Evolutionary conservation across 2,888 invertebrate species (phyloP).

Genomic region (Drosophila colorata): DNA sequence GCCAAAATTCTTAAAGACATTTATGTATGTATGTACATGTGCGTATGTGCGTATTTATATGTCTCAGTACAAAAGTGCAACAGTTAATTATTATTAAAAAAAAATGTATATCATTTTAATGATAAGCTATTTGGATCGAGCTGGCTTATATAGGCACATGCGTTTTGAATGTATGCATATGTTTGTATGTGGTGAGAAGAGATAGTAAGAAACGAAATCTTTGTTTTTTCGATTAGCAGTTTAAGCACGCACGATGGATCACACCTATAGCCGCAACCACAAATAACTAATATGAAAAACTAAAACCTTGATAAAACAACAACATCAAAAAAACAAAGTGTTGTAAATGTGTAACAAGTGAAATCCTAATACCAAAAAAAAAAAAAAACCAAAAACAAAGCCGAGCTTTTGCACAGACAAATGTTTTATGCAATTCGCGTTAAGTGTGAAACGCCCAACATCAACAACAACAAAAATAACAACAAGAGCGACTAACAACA

Average conservation of each 20-base stretch:
- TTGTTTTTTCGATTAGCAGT: constrained; percentile 35
- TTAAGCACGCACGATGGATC: constrained; percentile 13
- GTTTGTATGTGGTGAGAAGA: constrained; percentile 6
- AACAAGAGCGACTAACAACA: background rate
- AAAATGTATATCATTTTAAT: background rate
- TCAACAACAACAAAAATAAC: constrained; percentile 16
- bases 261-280: background rate
- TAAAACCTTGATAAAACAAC: constrained; percentile 1
- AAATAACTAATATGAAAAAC: constrained; percentile 4
- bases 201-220: constrained; percentile 6
- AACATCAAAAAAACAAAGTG: background rate
- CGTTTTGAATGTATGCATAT: background rate
- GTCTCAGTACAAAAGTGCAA: constrained; percentile 5
- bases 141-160: too few relatives aligned
- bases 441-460: constrained; percentile 29
- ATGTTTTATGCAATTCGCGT: constrained; percentile 26
- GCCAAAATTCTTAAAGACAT: background rate
- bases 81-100: constrained; percentile 2
- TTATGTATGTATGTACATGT: background rate
- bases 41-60: background rate
- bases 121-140: background rate
- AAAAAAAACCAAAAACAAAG: constrained; percentile 1
- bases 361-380: background rate
- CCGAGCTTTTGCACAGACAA: constrained; percentile 3
- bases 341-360: constrained; percentile 37